These are phyloP conservation scores for Nibea coibor DNA, from an alignment of 2,113 vertebrate genomes.

Conservation along the genomic window DNA sequence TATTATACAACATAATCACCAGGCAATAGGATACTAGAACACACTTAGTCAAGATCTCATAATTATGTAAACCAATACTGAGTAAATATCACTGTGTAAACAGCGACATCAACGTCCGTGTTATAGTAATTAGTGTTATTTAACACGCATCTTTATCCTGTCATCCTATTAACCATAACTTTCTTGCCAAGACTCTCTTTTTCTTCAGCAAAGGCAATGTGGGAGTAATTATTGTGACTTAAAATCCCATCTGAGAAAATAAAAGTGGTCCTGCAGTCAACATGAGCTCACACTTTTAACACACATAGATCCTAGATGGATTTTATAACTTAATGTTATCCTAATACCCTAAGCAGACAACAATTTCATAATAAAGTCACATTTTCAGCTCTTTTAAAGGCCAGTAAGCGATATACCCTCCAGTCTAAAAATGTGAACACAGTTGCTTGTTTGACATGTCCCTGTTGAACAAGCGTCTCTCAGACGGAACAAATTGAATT, in stretches of 20 bases:
- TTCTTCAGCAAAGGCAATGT: neutral
- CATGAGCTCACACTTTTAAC: neutral
- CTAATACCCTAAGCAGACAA: neutral
- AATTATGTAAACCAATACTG: neutral
- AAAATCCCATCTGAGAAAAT: neutral
- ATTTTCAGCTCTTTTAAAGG: neutral
- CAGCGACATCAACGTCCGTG: neutral
- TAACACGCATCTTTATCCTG: neutral
- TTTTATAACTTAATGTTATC: neutral
- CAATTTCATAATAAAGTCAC: neutral
- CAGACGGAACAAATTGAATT: conserved; percentile 66
- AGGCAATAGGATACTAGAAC: neutral
- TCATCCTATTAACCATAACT: neutral
- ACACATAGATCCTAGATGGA: neutral
- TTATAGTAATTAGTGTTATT: neutral
- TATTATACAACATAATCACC: neutral
- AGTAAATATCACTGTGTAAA: neutral
- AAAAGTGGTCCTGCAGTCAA: neutral
- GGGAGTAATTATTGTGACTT: neutral
- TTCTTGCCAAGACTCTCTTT: neutral
- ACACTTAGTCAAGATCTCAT: neutral
- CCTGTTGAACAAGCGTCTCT: conserved; percentile 34
- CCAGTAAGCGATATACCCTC: neutral
- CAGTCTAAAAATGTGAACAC: conserved; percentile 11
- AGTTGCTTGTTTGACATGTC: conserved; percentile 42